phyloP scores from a whole-genome alignment of 2,888 invertebrate genomes.

The Chloroclysta siterata region DNA sequence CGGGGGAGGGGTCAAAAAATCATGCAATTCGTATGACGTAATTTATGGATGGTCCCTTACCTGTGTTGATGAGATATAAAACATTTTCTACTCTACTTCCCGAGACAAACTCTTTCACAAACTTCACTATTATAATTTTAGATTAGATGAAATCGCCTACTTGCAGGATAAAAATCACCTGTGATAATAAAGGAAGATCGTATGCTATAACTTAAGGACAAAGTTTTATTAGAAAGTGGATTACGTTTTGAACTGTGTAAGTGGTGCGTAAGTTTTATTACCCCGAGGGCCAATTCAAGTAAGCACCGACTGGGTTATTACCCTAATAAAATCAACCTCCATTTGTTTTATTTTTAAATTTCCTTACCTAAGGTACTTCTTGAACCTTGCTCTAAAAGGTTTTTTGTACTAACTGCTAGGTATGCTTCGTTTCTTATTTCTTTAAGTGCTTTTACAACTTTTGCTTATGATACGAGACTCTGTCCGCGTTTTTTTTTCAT shows the following conservation, averaged over 20 bases:
- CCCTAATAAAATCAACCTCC: conserved; percentile 42
- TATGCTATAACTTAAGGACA: conserved; percentile 37
- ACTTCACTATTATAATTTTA: too few relatives aligned
- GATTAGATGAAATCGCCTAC: too few relatives aligned
- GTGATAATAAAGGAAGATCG: conserved; percentile 19
- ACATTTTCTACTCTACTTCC: too few relatives aligned
- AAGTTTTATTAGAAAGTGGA: conserved; percentile 44
- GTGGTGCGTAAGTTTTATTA: conserved; percentile 44
- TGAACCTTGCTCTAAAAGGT: conserved; percentile 13
- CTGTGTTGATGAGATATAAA: too few relatives aligned
- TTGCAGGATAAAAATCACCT: conserved; percentile 14
- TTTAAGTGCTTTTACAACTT: conserved; percentile 7
- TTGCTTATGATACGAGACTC: neutral
- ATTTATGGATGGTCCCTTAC: too few relatives aligned
- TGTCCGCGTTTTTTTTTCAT: neutral
- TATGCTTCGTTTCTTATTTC: conserved; percentile 10
- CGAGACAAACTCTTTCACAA: too few relatives aligned
- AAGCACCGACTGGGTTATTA: conserved; percentile 41
- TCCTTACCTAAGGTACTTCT: conserved; percentile 28
- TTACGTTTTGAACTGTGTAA: conserved; percentile 40
- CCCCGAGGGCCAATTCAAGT: conserved; percentile 39
- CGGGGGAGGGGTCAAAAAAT: too few relatives aligned
- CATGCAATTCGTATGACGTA: too few relatives aligned
- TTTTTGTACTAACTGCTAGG: conserved; percentile 14
- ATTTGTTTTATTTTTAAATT: conserved; percentile 42